Evolutionary conservation across 2,113 vertebrate genomes (phyloP).

Genomic region (Dinomys branickii): DNA sequence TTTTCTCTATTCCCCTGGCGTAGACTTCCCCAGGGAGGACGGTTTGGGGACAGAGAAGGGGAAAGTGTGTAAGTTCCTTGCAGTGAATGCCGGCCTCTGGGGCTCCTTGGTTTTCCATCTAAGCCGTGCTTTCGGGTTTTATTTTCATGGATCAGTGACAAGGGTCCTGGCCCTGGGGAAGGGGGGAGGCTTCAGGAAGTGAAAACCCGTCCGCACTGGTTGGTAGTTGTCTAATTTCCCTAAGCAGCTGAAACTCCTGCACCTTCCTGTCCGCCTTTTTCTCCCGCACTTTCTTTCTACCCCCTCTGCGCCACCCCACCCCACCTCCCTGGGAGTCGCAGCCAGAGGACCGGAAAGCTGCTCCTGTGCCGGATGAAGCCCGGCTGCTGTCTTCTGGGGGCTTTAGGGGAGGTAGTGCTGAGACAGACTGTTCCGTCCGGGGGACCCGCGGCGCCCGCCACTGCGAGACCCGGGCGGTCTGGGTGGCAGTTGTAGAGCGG

Average conservation of each 20-base stretch:
- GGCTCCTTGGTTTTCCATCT: background rate
- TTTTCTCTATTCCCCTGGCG: background rate
- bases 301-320: background rate
- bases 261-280: background rate
- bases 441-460: background rate
- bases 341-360: slow-evolving; percentile 57
- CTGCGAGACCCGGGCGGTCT: background rate
- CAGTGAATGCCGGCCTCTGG: background rate
- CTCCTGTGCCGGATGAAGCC: slow-evolving; percentile 58
- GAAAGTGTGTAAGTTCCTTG: slow-evolving; percentile 22
- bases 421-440: background rate
- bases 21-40: background rate
- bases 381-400: background rate
- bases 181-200: background rate
- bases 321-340: slow-evolving; percentile 51
- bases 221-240: slow-evolving; percentile 61
- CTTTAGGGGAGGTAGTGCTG: background rate
- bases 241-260: slow-evolving; percentile 55
- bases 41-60: background rate
- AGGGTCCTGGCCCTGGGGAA: background rate
- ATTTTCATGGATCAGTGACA: background rate
- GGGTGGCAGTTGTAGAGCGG: background rate
- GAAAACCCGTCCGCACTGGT: background rate
- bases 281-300: slow-evolving; percentile 3
- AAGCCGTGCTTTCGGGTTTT: slow-evolving; percentile 1